Percentiles rank a stretch among this genome's conserved stretches.
These are phyloP conservation scores for Macrobrachium rosenbergii DNA, from an alignment of 1,140 invertebrate species.

Conservation along the genomic window DNA sequence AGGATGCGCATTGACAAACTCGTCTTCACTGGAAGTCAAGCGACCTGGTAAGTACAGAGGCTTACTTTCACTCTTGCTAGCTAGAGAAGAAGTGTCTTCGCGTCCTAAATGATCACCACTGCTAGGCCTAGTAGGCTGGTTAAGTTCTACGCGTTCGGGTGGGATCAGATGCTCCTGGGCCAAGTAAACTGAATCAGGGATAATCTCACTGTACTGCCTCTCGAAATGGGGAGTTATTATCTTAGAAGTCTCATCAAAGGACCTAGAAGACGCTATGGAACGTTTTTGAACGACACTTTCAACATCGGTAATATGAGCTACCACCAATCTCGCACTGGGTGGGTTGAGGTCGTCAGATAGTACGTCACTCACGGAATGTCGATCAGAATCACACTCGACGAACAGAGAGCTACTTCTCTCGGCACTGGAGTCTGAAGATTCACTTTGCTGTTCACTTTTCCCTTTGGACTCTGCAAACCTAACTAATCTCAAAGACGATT, in stretches of 20 bases:
- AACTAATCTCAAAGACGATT: slow-evolving; percentile 48
- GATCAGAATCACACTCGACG: slow-evolving; percentile 65
- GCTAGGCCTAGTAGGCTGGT: slow-evolving; percentile 19
- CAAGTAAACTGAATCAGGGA: slow-evolving; percentile 60
- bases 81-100: slow-evolving; percentile 32
- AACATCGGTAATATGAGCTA: slow-evolving; percentile 61
- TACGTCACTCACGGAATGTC: slow-evolving; percentile 64
- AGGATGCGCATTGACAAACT: slow-evolving; percentile 2
- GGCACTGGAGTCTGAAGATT: slow-evolving; percentile 64
- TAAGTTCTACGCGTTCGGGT: slow-evolving; percentile 26
- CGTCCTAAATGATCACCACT: slow-evolving; percentile 6
- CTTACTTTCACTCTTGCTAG: slow-evolving; percentile 48
- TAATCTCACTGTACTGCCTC: slow-evolving; percentile 64
- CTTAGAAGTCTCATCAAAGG: slow-evolving; percentile 51
- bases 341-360: slow-evolving; percentile 52
- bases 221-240: slow-evolving; percentile 39
- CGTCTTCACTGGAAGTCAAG: slow-evolving; percentile 33
- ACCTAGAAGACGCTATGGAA: slow-evolving; percentile 57
- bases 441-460: slow-evolving; percentile 56
- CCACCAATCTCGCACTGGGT: slow-evolving; percentile 56
- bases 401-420: slow-evolving; percentile 63
- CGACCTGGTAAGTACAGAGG: slow-evolving; percentile 21
- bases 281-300: slow-evolving; percentile 59
- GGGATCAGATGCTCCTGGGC: slow-evolving; percentile 49
- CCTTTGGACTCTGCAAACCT: slow-evolving; percentile 58